Base-by-base conservation (phyloP, 1,140 invertebrate species). In the Procambarus clarkii region DNA sequence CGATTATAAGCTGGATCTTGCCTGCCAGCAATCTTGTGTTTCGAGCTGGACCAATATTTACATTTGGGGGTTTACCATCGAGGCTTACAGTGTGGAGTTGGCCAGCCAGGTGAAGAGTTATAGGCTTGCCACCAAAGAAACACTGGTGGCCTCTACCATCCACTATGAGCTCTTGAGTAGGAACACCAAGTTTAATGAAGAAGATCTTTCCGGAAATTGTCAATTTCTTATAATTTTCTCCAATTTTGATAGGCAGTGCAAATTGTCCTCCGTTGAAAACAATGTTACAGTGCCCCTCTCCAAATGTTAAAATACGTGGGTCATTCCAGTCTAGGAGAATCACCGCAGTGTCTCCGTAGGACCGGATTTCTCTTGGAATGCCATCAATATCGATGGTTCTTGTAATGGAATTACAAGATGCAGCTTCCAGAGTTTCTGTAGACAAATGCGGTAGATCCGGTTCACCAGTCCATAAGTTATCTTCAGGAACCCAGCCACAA, bases 131-230 rank as follows among this genome's bases (percentile, higher is more conserved):
- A 80, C 98, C 98, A 94, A 99, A 99, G 93, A 97, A 97, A 94
- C 97, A 97, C 94, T 98, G 97, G 93, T 98, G 98, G 95, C 96
- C 97, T 50, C 96, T 95, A 34, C 97, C 97, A 94, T 99, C 97
- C 50, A 99, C 96, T 92, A 97, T 98, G 0, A 99, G 95, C 94
- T 99, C 98, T 83, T 98, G 95, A 0, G 98, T 98, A 0, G 98
- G 98, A 44, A 97, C 97, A 64, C 99, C 98, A 91, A 99, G 97
- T 93, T 97, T 96, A 54, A 99, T 97, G 89, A 96, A 95, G 93
- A 95, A 95, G 64, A 94, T 93, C 77, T 95, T 94, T 74, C 95
- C 95, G 93, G 95, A 93, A 90, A 96, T 93, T 84, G 94, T 93
- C 64, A 94, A 92, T 86, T 94, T 93, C 48, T 92, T 88, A 76